These are phyloP conservation scores for Jordanella pulchra DNA, from an alignment of 2,797 vertebrate genomes.

Conservation along the genomic window DNA sequence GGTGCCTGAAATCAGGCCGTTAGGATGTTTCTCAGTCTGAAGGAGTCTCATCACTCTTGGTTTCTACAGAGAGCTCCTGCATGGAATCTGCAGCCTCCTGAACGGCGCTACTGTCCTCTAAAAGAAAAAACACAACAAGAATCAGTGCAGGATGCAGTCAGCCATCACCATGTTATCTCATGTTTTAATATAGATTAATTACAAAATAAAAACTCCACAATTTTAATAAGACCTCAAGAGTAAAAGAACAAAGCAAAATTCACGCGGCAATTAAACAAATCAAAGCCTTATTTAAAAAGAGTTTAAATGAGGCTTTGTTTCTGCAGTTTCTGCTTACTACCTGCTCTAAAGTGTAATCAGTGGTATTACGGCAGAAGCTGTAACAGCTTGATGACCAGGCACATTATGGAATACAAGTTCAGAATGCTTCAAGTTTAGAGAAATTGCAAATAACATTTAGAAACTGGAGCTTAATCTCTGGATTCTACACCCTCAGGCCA, in stretches of 20 bases:
- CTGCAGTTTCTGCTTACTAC: not conserved
- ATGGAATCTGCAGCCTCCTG: constrained; percentile 65
- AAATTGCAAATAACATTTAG: too few relatives aligned
- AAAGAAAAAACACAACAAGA: constrained; percentile 16
- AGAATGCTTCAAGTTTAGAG: too few relatives aligned
- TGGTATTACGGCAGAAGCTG: too few relatives aligned
- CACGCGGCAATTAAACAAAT: too few relatives aligned
- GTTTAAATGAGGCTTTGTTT: too few relatives aligned
- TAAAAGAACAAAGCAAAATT: not conserved
- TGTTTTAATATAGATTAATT: not conserved
- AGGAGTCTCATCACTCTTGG: constrained; percentile 33
- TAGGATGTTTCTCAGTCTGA: constrained; percentile 36
- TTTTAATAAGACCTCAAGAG: not conserved
- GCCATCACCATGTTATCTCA: too few relatives aligned
- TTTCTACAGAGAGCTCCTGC: constrained; percentile 68
- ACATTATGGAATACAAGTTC: not conserved
- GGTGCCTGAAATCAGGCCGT: not conserved
- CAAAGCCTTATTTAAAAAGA: too few relatives aligned
- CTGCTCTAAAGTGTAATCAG: too few relatives aligned
- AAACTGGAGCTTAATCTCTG: too few relatives aligned
- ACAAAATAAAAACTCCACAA: not conserved
- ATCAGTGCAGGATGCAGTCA: not conserved
- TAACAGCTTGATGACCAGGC: too few relatives aligned
- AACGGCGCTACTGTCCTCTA: constrained; percentile 60
- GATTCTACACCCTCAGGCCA: too few relatives aligned